Evolutionary conservation across 1,140 invertebrate species (phyloP), one percentile per base, ranked within the genome.

Genomic region (Drosophila nigrodunni): DNA sequence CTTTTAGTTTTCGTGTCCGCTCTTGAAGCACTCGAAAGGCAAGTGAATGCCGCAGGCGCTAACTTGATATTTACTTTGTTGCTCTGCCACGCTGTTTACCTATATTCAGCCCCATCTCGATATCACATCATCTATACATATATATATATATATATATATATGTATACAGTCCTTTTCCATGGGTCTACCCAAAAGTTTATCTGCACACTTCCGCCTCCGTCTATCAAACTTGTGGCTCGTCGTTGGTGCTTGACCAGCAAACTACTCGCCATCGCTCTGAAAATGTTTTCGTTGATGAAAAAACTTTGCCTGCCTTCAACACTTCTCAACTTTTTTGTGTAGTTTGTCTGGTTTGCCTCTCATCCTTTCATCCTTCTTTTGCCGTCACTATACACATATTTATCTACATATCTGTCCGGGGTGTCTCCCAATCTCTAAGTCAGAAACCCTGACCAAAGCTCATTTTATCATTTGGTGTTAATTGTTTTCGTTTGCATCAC

Each of bases 241-340:
- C 78, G 64, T 49, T 62, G 66, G 49, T 75, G 79, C 86, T 86
- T 86, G 85, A 88, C 85, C 85, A 78, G 74, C 74, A 80, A 78
- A 89, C 80, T 82, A 78, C 71, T 82, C 61, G 76, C 52, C 34
- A 49, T 69, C 65, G 47, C 49, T 81, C 66, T 46, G 64, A 80
- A 83, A 89, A 85, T 89, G 85, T 89, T 88, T 89, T 89, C 78
- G 86, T 89, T 89, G 85, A 89, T 89, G 85, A 89, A 89, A 89
- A 89, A 89, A 89, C 85, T 89, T 89, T 89, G 85, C 49, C 74
- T 89, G 85, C 74, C 85, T 89, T 88, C 77, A 88, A 88, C 83
- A 88, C 83, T 88, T 88, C 85, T 73, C 85, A 88, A 88, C 83
- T 89, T 88, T 81, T 85, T 81, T 85, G 70, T 75, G 74, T 85